These are phyloP conservation scores for Phaonia tiefii DNA, from an alignment of 2,888 invertebrate species.

Conservation along the genomic window DNA sequence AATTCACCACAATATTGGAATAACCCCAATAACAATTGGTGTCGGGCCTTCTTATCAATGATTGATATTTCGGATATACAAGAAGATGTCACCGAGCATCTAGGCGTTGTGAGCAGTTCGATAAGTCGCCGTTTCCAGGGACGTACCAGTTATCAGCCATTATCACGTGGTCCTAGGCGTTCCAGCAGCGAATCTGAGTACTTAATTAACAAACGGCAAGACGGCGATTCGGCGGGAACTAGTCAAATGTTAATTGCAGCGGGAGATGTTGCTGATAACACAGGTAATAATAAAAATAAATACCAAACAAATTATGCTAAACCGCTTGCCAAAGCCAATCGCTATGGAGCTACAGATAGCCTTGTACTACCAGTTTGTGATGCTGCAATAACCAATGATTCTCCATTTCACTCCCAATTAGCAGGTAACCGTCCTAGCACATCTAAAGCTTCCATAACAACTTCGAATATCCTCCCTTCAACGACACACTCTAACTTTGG, in stretches of 20 bases:
- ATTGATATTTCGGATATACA: constrained; percentile 98
- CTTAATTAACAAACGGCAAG: constrained; percentile 75
- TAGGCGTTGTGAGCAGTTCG: constrained; percentile 92
- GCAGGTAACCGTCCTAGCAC: constrained; percentile 65
- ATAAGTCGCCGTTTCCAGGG: constrained; percentile 89
- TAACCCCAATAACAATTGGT: constrained; percentile 82
- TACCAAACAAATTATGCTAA: constrained; percentile 67
- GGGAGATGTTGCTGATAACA: constrained; percentile 57
- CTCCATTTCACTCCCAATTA: constrained; percentile 70
- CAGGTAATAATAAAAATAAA: constrained; percentile 71
- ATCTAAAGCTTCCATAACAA: constrained; percentile 73
- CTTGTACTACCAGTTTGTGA: constrained; percentile 70
- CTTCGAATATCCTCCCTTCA: constrained; percentile 61
- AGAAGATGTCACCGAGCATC: constrained; percentile 94
- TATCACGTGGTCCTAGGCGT: constrained; percentile 84
- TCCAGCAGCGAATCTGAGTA: constrained; percentile 83
- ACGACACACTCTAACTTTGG: constrained; percentile 67
- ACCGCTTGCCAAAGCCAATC: constrained; percentile 72
- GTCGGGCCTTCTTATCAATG: constrained; percentile 93
- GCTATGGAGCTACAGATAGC: constrained; percentile 77
- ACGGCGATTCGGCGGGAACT: constrained; percentile 56
- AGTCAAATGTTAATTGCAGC: constrained; percentile 50
- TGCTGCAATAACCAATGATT: constrained; percentile 67
- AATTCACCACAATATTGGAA: constrained; percentile 82
- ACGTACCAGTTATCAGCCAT: constrained; percentile 86